Base-by-base conservation (phyloP, 1,140 invertebrate genomes). In the Drosophila athabasca region DNA sequence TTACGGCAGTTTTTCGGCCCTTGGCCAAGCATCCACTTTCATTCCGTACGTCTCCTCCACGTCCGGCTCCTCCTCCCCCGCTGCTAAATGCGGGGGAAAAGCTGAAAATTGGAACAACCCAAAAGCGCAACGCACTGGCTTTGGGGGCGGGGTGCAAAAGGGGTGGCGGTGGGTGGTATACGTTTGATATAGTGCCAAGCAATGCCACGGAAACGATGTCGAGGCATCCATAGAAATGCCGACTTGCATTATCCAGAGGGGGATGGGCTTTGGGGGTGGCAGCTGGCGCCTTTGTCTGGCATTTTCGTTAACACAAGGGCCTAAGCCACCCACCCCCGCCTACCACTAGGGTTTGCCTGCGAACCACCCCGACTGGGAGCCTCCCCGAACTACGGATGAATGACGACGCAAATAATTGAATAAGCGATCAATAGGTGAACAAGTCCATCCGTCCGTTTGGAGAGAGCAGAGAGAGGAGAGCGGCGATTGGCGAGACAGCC, bases 351-450 rank as follows among this genome's bases (percentile, higher is more conserved):
- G 24, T 3, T 2, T 24, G 22, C 2, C 22, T 24, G 3, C 22
- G 22, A 5, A 26, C 24, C 24, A 24, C 24, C 8, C 31, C 31
- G 26, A 29, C 26, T 29, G 7, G 26, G 6, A 6, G n/a, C n/a
- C n/a, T 15, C 17, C 35, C 46, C 22, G 9, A 17, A 24, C 46
- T 46, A 49, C 24, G 74, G 58, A 52, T 71, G 75, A 83, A 76
- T 73, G 71, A 71, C 76, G 68, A 71, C 60, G 72, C 73, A 84
- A 79, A 79, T 84, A 84, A 84, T 84, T 84, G 80, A 84, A 84
- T 79, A 53, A 76, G 53, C 81, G 73, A 84, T 84, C 81, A 84
- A 84, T 84, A 80, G 81, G 81, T 80, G 81, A 84, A 84, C 72
- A 79, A 76, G 80, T 72, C 73, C 43, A 5, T 26, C 24, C 24